Percentiles rank a stretch among this genome's conserved stretches.
These are phyloP conservation scores for Atractosteus spatula DNA, from an alignment of 2,113 vertebrate genomes.

Conservation along the genomic window DNA sequence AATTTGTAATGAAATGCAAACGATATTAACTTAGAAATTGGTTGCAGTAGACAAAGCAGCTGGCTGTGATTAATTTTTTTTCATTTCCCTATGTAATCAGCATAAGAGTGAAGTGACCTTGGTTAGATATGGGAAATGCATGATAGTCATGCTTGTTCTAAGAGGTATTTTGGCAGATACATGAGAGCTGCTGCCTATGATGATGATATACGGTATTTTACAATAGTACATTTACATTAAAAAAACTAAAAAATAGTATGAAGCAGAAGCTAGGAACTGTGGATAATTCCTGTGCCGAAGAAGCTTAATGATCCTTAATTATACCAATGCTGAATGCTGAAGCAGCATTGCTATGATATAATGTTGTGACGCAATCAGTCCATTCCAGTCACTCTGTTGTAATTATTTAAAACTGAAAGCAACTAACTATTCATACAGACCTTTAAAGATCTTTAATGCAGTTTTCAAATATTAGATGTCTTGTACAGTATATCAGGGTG, in stretches of 20 bases:
- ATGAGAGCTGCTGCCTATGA: background rate
- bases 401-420: no score
- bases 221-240: no score
- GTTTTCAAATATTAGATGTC: no score
- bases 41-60: constrained; percentile 52
- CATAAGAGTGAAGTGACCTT: constrained; percentile 37
- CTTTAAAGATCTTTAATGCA: no score
- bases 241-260: background rate
- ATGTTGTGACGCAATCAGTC: background rate
- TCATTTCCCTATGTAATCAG: constrained; percentile 32
- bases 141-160: constrained; percentile 5
- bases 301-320: constrained; percentile 53
- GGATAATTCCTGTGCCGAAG: constrained; percentile 46
- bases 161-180: background rate
- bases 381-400: no score
- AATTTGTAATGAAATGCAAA: constrained; percentile 48
- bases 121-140: constrained; percentile 7
- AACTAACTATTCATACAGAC: no score
- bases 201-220: background rate
- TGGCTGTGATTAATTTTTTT: constrained; percentile 49
- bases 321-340: constrained; percentile 31
- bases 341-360: constrained; percentile 14
- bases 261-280: constrained; percentile 19
- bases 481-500: no score
- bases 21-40: constrained; percentile 45